These are phyloP conservation scores for Eurystomus glaucurus DNA, from an alignment of 2,797 vertebrate genomes.

Conservation along the genomic window DNA sequence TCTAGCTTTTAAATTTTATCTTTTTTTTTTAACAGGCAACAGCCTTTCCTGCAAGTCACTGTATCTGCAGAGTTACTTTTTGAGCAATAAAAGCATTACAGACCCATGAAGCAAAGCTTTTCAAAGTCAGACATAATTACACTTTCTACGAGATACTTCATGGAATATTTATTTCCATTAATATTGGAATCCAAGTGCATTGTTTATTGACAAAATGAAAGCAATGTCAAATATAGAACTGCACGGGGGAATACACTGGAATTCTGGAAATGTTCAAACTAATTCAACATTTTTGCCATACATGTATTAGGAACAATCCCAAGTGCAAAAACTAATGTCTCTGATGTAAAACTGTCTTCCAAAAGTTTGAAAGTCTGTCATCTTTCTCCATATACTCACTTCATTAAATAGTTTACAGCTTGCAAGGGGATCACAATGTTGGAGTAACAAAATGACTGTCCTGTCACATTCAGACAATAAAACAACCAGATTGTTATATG, in stretches of 20 bases:
- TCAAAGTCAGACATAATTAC: slow-evolving; percentile 53
- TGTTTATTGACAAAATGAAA: slow-evolving; percentile 81
- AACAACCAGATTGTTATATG: slow-evolving; percentile 85
- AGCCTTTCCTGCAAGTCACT: background rate
- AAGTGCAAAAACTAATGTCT: slow-evolving; percentile 79
- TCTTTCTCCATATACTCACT: slow-evolving; percentile 87
- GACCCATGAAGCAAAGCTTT: slow-evolving; percentile 30
- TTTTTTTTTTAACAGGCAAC: background rate
- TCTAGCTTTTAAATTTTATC: slow-evolving; percentile 30
- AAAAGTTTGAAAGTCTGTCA: slow-evolving; percentile 84
- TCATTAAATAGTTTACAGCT: slow-evolving; percentile 87
- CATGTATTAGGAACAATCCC: slow-evolving; percentile 79
- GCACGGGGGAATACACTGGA: slow-evolving; percentile 70
- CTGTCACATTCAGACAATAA: slow-evolving; percentile 88
- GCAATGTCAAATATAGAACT: slow-evolving; percentile 73
- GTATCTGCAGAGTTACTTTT: slow-evolving; percentile 8
- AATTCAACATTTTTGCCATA: slow-evolving; percentile 83
- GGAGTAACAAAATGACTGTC: slow-evolving; percentile 85
- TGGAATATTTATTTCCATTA: slow-evolving; percentile 72
- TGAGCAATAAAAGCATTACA: slow-evolving; percentile 37
- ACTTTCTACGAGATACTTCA: slow-evolving; percentile 41
- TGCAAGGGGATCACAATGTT: slow-evolving; percentile 85
- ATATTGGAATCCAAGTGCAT: slow-evolving; percentile 62
- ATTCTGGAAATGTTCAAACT: slow-evolving; percentile 81
- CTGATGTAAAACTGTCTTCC: slow-evolving; percentile 82